Conservation (phyloP, 2,888 invertebrate species). For the Pheosia gnoma region DNA sequence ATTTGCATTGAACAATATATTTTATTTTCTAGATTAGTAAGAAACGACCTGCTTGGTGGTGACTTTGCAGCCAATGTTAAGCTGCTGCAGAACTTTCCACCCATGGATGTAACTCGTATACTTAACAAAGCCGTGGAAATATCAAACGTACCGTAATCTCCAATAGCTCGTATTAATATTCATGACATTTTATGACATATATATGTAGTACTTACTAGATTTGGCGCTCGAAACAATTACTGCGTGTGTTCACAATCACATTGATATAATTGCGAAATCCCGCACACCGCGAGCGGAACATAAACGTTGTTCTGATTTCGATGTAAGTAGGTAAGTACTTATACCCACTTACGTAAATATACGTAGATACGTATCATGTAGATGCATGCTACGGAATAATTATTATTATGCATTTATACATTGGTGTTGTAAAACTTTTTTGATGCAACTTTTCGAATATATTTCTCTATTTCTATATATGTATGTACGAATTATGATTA, state of each 20-base stretch:
- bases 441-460: slow-evolving; percentile 35
- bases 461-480: slow-evolving; percentile 15
- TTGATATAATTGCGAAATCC: no score
- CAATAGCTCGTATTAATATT: no score
- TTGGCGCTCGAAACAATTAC: no score
- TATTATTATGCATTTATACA: slow-evolving; percentile 33
- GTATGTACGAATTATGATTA: slow-evolving; percentile 1
- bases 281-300: no score
- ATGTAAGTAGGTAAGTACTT: neutral
- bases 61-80: slow-evolving; percentile 98
- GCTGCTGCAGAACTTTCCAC: slow-evolving; percentile 95
- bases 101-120: slow-evolving; percentile 93
- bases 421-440: slow-evolving; percentile 24
- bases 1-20: slow-evolving; percentile 8
- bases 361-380: no score
- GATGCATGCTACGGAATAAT: no score
- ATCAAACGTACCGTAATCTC: slow-evolving; percentile 53
- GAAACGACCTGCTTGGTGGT: slow-evolving; percentile 91
- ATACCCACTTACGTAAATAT: no score
- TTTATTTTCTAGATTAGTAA: slow-evolving; percentile 86
- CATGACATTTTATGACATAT: neutral
- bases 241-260: no score
- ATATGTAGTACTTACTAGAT: neutral
- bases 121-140: slow-evolving; percentile 90
- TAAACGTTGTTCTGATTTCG: no score